A percentile compares a stretch with the other conserved stretches of the same genome.
Evolutionary conservation across 2,888 invertebrate genomes (phyloP).

Genomic region (Ectobius pallidus): DNA sequence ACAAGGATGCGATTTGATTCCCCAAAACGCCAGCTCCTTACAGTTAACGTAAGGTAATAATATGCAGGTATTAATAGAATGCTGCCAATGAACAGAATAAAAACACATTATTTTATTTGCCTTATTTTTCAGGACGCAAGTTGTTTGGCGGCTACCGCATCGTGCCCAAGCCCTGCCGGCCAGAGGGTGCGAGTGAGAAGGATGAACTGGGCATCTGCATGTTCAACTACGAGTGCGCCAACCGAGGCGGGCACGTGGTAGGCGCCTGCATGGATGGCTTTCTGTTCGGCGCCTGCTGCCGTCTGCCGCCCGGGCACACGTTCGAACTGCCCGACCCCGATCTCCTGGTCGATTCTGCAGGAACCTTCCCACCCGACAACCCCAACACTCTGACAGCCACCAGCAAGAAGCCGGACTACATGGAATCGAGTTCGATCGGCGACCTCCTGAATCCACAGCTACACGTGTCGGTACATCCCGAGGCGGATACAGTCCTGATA

Average conservation of each 20-base stretch:
- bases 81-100: too few species aligned
- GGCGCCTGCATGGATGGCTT: slow-evolving; percentile 93
- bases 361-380: slow-evolving; percentile 21
- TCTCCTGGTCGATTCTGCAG: slow-evolving; percentile 4
- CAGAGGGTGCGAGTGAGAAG: slow-evolving; percentile 60
- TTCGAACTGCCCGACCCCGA: slow-evolving; percentile 31
- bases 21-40: too few species aligned
- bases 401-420: not conserved
- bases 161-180: slow-evolving; percentile 81
- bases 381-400: not conserved
- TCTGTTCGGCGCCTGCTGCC: slow-evolving; percentile 90
- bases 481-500: slow-evolving; percentile 68
- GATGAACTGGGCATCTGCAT: slow-evolving; percentile 86
- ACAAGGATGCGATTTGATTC: too few species aligned
- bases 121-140: slow-evolving; percentile 66
- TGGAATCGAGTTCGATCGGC: not conserved
- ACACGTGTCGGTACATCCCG: slow-evolving; percentile 41
- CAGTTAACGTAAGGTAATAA: too few species aligned
- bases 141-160: slow-evolving; percentile 87
- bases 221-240: slow-evolving; percentile 90
- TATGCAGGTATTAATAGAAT: too few species aligned
- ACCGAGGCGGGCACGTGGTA: slow-evolving; percentile 80
- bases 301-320: slow-evolving; percentile 60
- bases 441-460: slow-evolving; percentile 19
- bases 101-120: too few species aligned